Evolutionary conservation across 2,797 vertebrate genomes (phyloP), one percentile per base, ranked within the genome.

Genomic region (Anguilla megastoma): DNA sequence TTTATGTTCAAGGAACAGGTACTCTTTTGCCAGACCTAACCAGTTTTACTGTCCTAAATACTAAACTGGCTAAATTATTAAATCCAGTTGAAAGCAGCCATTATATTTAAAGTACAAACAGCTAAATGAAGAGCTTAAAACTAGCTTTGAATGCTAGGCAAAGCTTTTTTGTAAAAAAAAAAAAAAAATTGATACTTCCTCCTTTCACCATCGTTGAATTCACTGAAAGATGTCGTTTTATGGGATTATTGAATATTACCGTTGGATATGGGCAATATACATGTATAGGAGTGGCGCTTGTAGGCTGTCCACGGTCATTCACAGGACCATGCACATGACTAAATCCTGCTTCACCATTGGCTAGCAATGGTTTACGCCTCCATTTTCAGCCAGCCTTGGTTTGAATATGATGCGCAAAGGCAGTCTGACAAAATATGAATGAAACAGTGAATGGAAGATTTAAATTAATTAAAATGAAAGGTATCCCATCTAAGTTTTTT

Each of bases 1-100:
- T 24, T 14, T 48, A 18, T 69, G 56, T 60, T 33, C 56, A 45
- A 58, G 30, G 33, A 41, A 45, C 89, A 71, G 85, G 84, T 86
- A 86, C 58, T 83, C 50, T 30, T 52, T 84, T 86, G 10, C 18
- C n/a, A 33, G 27, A 54, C 84, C n/a, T 85, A 2, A 36, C 7
- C 41, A 7, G 41, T 82, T 82, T 21, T 45, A 82, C 45, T 48
- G 16, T 2, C 41, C 24, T 82, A n/a, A 18, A 48, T 33, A 79
- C 12, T 36, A 74, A 74, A 33, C 71, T 74, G 30, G 30, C 41
- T 7, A 52, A n/a, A 18, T 12, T n/a, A 52, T n/a, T 14, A 18
- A 1, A 50, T 52, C 12, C 48, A 54, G 52, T 2, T 4, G 45
- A 52, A 30, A 54, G n/a, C 10, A 27, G 50, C 82, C n/a, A 7